Percentiles rank a stretch among this genome's conserved stretches.
Evolutionary conservation across 2,888 invertebrate genomes (phyloP).

Genomic region (Capitulum mitella): DNA sequence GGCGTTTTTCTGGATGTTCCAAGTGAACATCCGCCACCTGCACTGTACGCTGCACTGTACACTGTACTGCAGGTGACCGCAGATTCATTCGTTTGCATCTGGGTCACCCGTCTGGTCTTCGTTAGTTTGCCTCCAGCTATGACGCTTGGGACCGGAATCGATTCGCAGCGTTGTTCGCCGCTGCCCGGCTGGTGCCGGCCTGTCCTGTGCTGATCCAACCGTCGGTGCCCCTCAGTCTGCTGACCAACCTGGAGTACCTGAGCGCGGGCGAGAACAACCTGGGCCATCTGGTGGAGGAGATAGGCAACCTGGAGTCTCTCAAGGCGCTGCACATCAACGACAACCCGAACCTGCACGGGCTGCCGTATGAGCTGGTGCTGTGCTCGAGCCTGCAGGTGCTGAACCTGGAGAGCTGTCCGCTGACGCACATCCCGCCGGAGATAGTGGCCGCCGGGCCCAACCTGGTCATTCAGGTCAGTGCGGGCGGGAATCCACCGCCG

Average conservation of each 20-base stretch:
- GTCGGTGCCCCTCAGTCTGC: constrained; percentile 53
- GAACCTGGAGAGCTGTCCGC: constrained; percentile 98
- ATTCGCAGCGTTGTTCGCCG: too few relatives aligned
- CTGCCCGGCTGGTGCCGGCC: too few relatives aligned
- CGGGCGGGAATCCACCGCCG: background rate
- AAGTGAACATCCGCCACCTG: too few relatives aligned
- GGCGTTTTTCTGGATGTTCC: too few relatives aligned
- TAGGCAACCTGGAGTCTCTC: constrained; percentile 89
- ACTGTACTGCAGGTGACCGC: too few relatives aligned
- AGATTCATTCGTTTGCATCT: too few relatives aligned
- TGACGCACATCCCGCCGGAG: constrained; percentile 93
- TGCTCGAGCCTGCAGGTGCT: constrained; percentile 79
- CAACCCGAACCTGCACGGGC: constrained; percentile 87
- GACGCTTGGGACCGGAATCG: too few relatives aligned
- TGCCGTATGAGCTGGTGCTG: constrained; percentile 94
- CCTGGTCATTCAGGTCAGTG: constrained; percentile 74
- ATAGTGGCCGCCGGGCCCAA: constrained; percentile 96
- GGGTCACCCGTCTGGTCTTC: too few relatives aligned
- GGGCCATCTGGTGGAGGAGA: constrained; percentile 89
- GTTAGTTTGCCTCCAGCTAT: too few relatives aligned
- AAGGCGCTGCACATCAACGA: constrained; percentile 97
- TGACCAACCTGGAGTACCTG: constrained; percentile 81
- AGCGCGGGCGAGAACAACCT: constrained; percentile 96
- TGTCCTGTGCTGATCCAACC: too few relatives aligned
- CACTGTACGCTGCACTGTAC: too few relatives aligned